Evolutionary conservation across 2,888 invertebrate species (phyloP).

Genomic region (Andrena bucephala): DNA sequence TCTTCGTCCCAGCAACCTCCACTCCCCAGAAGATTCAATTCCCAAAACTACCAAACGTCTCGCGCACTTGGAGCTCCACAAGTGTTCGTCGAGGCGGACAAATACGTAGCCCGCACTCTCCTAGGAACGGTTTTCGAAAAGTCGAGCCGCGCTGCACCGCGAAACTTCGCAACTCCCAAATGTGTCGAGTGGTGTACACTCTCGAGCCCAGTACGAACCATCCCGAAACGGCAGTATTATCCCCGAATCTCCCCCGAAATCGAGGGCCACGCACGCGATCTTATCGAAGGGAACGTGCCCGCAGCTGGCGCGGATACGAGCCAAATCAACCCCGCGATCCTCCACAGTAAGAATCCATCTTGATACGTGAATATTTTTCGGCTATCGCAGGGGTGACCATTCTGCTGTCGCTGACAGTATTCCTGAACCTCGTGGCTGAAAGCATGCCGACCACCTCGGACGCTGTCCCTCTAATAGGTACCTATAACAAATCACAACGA

Average conservation of each 20-base stretch:
- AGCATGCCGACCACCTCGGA: constrained; percentile 96
- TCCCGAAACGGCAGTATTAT: neutral
- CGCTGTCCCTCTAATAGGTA: constrained; percentile 93
- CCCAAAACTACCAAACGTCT: constrained; percentile 3
- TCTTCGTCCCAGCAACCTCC: neutral
- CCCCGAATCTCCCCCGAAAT: constrained; percentile 1
- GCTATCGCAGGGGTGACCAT: constrained; percentile 95
- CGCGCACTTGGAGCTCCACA: neutral
- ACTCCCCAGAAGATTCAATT: neutral
- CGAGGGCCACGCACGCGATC: constrained; percentile 1
- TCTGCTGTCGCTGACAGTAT: constrained; percentile 98
- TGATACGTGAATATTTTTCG: constrained; percentile 57
- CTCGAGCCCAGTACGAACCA: neutral
- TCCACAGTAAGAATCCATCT: constrained; percentile 3
- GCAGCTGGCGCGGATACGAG: neutral
- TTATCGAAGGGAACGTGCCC: constrained; percentile 10
- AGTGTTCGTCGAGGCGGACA: constrained; percentile 4
- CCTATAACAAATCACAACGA: constrained; percentile 65
- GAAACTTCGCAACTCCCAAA: neutral
- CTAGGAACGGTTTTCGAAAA: constrained; percentile 1
- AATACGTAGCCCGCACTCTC: neutral
- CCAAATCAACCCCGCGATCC: neutral
- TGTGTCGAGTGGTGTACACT: neutral
- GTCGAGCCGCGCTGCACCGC: neutral
- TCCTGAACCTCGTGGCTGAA: constrained; percentile 98